Evolutionary conservation across 2,888 invertebrate species (phyloP).

Genomic region (Ommatoiulus sabulosus): DNA sequence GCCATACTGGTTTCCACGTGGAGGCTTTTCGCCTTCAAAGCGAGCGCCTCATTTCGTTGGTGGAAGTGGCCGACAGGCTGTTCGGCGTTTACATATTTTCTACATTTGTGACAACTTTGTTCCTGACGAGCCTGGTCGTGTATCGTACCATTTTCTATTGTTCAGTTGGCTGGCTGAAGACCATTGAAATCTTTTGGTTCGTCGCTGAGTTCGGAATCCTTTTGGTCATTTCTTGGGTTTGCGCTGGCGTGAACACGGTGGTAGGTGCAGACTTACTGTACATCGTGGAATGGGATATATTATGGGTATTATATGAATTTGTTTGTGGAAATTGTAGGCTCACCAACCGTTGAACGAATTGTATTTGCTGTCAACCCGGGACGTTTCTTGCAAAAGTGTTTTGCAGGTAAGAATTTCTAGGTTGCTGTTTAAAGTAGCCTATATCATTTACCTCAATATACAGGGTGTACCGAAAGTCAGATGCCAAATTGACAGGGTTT

Average conservation of each 20-base stretch:
- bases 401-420: constrained; percentile 39
- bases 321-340: not conserved
- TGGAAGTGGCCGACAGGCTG: constrained; percentile 22
- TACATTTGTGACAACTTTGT: not conserved
- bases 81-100: constrained; percentile 12
- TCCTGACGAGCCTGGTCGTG: not conserved
- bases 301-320: not conserved
- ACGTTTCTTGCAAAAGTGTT: constrained; percentile 12
- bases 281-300: not conserved
- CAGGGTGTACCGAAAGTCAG: too few species aligned
- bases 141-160: not conserved
- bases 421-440: too few species aligned
- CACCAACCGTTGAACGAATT: constrained; percentile 15
- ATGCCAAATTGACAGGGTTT: too few species aligned
- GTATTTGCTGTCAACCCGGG: not conserved
- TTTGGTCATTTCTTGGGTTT: not conserved
- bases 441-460: too few species aligned
- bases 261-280: not conserved
- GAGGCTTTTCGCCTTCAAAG: not conserved
- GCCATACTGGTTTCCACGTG: not conserved
- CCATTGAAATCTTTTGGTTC: constrained; percentile 31
- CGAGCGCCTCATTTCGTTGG: not conserved
- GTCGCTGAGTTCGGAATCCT: not conserved
- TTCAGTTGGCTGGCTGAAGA: not conserved
- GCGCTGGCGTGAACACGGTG: not conserved